Evolutionary conservation across 2,888 invertebrate species (phyloP).

Genomic region (Boloria euphrosyne): DNA sequence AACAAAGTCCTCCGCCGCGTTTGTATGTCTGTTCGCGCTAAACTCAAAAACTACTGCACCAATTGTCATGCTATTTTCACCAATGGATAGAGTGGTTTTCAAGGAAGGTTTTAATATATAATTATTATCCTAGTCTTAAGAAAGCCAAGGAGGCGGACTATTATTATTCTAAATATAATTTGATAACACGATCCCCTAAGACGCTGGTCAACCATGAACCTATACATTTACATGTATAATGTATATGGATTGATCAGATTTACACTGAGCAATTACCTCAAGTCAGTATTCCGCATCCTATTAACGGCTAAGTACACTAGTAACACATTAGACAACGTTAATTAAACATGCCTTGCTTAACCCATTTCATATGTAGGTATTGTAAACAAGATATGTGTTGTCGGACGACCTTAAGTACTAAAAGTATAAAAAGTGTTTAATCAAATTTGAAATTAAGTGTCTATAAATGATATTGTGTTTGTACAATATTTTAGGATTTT

Average conservation of each 20-base stretch:
- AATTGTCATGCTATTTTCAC: too few species aligned
- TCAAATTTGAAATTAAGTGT: background rate
- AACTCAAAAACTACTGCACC: too few species aligned
- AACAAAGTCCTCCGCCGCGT: too few species aligned
- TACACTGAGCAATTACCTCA: slow-evolving; percentile 30
- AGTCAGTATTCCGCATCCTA: slow-evolving; percentile 31
- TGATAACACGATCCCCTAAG: background rate
- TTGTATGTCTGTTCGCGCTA: too few species aligned
- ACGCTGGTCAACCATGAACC: background rate
- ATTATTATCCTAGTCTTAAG: too few species aligned
- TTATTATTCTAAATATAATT: too few species aligned
- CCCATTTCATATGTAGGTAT: slow-evolving; percentile 18
- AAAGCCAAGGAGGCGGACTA: too few species aligned
- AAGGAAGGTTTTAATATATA: too few species aligned
- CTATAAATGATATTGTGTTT: too few species aligned
- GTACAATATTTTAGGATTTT: too few species aligned
- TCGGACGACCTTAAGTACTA: background rate
- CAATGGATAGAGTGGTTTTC: too few species aligned
- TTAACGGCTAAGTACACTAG: slow-evolving; percentile 26
- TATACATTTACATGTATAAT: background rate
- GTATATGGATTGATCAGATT: slow-evolving; percentile 23
- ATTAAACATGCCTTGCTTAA: slow-evolving; percentile 35
- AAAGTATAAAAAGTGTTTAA: background rate
- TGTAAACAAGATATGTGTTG: background rate
- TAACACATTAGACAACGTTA: slow-evolving; percentile 35